A percentile compares a stretch with the other conserved stretches of the same genome.
These are phyloP conservation scores for Gavia stellata DNA, from an alignment of 2,113 vertebrate genomes.

Conservation along the genomic window DNA sequence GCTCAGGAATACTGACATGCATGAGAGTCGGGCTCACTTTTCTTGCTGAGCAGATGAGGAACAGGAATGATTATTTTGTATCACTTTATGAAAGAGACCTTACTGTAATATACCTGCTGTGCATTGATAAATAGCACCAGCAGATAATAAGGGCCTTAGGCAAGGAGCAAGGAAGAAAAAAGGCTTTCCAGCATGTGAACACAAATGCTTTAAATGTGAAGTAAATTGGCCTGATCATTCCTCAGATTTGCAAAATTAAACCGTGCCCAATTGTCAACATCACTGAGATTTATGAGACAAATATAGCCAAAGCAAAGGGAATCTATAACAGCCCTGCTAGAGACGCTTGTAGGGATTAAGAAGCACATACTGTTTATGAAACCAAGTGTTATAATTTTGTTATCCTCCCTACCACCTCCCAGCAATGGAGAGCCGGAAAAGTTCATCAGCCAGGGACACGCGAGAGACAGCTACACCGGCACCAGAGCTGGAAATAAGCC, in stretches of 20 bases:
- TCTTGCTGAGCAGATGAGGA: slow-evolving; percentile 33
- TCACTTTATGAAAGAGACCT: slow-evolving; percentile 7
- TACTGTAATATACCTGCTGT: slow-evolving; percentile 35
- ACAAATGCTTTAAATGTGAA: slow-evolving; percentile 54
- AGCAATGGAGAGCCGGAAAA: background rate
- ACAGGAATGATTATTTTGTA: background rate
- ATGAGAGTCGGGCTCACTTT: background rate
- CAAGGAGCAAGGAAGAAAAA: background rate
- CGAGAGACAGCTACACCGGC: background rate
- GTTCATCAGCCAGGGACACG: background rate
- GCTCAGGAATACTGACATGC: background rate
- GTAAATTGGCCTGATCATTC: slow-evolving; percentile 50
- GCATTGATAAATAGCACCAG: slow-evolving; percentile 37
- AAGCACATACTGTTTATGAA: background rate
- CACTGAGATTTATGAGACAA: slow-evolving; percentile 34
- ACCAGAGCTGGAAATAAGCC: background rate
- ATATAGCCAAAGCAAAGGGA: background rate
- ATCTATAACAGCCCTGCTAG: background rate
- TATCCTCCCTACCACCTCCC: accelerated
- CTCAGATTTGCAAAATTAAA: slow-evolving; percentile 59
- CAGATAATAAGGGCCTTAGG: slow-evolving; percentile 41
- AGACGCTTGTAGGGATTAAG: background rate
- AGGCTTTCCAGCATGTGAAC: slow-evolving; percentile 13
- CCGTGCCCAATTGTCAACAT: slow-evolving; percentile 18
- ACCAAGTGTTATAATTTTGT: background rate